phyloP scores from a whole-genome alignment of 2,888 invertebrate genomes.

The Drosophila greeni region DNA sequence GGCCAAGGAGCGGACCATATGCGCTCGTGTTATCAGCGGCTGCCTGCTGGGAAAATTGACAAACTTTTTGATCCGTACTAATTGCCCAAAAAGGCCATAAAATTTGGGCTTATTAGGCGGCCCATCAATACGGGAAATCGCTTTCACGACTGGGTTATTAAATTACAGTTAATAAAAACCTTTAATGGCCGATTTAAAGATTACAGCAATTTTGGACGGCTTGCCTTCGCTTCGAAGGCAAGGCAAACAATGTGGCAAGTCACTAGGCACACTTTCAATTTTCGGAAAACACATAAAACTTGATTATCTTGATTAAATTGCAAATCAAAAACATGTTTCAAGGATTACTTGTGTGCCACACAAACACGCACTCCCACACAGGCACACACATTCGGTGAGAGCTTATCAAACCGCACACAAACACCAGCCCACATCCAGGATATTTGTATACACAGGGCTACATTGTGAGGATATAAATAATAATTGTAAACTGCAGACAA shows the following conservation, averaged over 20 bases:
- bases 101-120: conserved; percentile 33
- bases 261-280: conserved; percentile 72
- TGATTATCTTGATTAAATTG: conserved; percentile 75
- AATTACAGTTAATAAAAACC: conserved; percentile 62
- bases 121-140: conserved; percentile 18
- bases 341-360: conserved; percentile 65
- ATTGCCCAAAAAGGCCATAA: conserved; percentile 47
- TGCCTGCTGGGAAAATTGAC: conserved; percentile 14
- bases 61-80: conserved; percentile 47
- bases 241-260: conserved; percentile 65
- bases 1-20: conserved; percentile 18
- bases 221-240: conserved; percentile 5
- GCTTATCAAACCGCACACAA: conserved; percentile 60
- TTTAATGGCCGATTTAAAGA: conserved; percentile 68
- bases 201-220: conserved; percentile 43
- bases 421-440: conserved; percentile 23
- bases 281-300: conserved; percentile 74
- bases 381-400: conserved; percentile 8
- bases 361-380: conserved; percentile 16
- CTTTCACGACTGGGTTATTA: conserved; percentile 51
- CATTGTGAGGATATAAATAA: conserved; percentile 66
- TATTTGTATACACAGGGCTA: conserved; percentile 38
- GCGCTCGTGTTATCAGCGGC: conserved; percentile 39
- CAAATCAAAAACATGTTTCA: conserved; percentile 75
- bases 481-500: conserved; percentile 65